Percentiles rank a stretch among this genome's conserved stretches.
phyloP scores from a whole-genome alignment of 23 tunicate species.

The Botrylloides violaceus region DNA sequence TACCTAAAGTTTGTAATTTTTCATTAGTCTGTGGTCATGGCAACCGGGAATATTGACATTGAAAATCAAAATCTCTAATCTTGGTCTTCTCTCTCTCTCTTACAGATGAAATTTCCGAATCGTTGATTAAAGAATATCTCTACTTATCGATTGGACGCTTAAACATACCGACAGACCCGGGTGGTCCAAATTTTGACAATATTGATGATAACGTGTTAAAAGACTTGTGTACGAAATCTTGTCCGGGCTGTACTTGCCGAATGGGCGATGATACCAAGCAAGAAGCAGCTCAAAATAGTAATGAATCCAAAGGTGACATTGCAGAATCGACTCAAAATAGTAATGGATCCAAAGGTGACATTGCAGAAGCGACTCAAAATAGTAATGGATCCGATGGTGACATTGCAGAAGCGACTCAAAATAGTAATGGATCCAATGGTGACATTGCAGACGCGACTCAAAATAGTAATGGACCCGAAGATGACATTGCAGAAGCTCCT shows the following conservation, averaged over 20 bases:
- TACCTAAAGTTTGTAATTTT: too few species aligned
- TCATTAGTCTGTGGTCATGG: too few species aligned
- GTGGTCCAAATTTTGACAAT: neutral
- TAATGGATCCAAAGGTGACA: neutral
- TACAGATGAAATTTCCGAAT: neutral
- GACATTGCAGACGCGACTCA: too few species aligned
- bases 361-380: neutral
- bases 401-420: neutral
- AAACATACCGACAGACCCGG: constrained; percentile 20
- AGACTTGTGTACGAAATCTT: constrained; percentile 39
- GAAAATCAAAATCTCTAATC: too few species aligned
- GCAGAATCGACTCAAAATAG: constrained; percentile 2
- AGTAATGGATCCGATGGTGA: neutral
- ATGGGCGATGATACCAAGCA: neutral
- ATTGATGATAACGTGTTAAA: constrained; percentile 9
- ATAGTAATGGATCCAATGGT: too few species aligned
- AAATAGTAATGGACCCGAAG: too few species aligned
- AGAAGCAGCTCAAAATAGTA: neutral
- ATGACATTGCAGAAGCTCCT: too few species aligned
- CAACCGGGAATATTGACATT: too few species aligned
- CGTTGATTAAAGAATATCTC: constrained; percentile 11
- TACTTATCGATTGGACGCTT: constrained; percentile 38
- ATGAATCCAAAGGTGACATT: neutral
- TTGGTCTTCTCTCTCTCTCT: too few species aligned
- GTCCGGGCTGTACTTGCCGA: constrained; percentile 65